These are phyloP conservation scores for Drosophila nr. perissopoda DNA, from an alignment of 2,888 invertebrate genomes.

Conservation along the genomic window DNA sequence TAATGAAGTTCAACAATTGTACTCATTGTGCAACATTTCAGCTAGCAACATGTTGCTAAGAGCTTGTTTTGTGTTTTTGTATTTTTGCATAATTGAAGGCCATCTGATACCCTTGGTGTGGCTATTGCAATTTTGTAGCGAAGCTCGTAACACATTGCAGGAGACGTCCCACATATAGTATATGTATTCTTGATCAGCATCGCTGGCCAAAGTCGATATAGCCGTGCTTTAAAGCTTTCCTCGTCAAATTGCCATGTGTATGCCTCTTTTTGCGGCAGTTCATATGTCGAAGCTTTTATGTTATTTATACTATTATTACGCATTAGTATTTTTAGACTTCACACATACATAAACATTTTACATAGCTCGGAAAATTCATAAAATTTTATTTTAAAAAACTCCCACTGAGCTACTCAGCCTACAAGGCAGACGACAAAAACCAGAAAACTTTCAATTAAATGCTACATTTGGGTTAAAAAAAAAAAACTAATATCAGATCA, in stretches of 20 bases:
- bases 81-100: not conserved
- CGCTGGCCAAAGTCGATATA: not conserved
- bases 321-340: not conserved
- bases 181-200: not conserved
- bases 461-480: no score
- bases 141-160: not conserved
- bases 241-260: not conserved
- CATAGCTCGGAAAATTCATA: not conserved
- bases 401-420: not conserved
- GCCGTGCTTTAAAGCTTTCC: not conserved
- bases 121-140: not conserved
- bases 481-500: no score
- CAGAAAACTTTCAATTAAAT: not conserved
- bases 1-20: conserved; percentile 11
- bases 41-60: conserved; percentile 34
- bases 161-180: no score
- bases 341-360: not conserved
- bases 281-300: not conserved
- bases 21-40: conserved; percentile 28
- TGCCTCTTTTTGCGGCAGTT: not conserved
- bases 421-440: not conserved
- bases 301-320: not conserved
- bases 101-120: not conserved
- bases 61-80: not conserved
- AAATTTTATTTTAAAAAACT: not conserved